Evolutionary conservation across 2,113 vertebrate genomes (phyloP).

Genomic region (Gopherus flavomarginatus): DNA sequence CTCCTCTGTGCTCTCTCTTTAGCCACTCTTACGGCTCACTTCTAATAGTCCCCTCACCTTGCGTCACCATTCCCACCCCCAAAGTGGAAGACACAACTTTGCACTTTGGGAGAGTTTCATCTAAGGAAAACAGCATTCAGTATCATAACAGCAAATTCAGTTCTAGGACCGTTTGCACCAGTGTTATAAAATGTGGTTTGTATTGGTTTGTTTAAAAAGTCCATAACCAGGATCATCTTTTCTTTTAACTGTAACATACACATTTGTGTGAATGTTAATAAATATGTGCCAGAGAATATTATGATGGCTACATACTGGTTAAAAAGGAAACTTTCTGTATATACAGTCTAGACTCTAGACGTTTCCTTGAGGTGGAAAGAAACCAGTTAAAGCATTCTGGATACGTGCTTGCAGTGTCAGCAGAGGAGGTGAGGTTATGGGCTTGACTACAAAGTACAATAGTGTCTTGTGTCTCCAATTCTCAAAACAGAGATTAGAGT

Average conservation of each 20-base stretch:
- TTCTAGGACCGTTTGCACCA: background rate
- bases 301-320: background rate
- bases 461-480: background rate
- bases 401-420: accelerated
- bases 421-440: background rate
- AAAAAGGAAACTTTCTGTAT: background rate
- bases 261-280: background rate
- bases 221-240: background rate
- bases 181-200: background rate
- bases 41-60: background rate
- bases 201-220: background rate
- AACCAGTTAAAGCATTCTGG: too few relatives aligned
- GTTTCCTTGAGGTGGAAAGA: background rate
- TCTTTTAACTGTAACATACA: background rate
- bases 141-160: background rate
- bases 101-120: background rate
- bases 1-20: background rate
- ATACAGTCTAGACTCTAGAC: background rate
- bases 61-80: background rate
- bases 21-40: background rate
- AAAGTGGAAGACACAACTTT: background rate
- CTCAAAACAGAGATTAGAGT: background rate
- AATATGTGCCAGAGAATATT: background rate
- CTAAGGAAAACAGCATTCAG: background rate
- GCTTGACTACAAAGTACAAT: background rate